phyloP scores from a whole-genome alignment of 2,113 vertebrate species.

The Ceuthmochares aereus region DNA sequence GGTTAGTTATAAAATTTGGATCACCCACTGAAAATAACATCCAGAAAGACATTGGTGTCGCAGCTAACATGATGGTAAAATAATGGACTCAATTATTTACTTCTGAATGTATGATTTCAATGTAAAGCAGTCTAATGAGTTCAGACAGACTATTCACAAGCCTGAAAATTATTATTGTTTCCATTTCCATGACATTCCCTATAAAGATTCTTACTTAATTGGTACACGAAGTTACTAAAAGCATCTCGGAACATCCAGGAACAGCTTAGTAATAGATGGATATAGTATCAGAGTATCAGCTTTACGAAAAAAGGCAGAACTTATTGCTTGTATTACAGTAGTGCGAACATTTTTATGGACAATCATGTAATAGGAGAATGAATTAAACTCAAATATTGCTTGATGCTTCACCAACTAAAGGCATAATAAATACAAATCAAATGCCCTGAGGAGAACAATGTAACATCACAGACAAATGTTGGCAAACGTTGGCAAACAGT shows the following conservation, averaged over 20 bases:
- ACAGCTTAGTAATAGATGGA: not conserved
- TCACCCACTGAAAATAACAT: not conserved
- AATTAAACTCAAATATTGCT: not conserved
- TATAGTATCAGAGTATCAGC: not conserved
- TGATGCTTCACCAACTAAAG: not conserved
- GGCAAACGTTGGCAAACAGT: not conserved
- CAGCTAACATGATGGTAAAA: not conserved
- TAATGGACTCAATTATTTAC: not conserved
- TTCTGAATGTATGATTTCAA: not conserved
- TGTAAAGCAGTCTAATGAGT: not conserved
- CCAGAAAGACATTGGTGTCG: not conserved
- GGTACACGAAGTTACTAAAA: not conserved
- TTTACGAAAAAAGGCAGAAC: not conserved
- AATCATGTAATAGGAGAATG: not conserved
- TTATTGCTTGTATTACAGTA: not conserved
- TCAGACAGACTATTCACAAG: not conserved
- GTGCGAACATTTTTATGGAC: not conserved
- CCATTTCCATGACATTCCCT: no score
- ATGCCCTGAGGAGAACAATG: not conserved
- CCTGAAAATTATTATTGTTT: not conserved
- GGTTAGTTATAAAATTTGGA: not conserved
- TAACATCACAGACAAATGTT: not conserved
- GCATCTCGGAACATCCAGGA: not conserved
- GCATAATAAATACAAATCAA: not conserved
- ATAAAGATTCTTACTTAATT: not conserved